Evolutionary conservation across 1,140 invertebrate genomes (phyloP), one percentile per base, ranked within the genome.

Genomic region (Proales similis): DNA sequence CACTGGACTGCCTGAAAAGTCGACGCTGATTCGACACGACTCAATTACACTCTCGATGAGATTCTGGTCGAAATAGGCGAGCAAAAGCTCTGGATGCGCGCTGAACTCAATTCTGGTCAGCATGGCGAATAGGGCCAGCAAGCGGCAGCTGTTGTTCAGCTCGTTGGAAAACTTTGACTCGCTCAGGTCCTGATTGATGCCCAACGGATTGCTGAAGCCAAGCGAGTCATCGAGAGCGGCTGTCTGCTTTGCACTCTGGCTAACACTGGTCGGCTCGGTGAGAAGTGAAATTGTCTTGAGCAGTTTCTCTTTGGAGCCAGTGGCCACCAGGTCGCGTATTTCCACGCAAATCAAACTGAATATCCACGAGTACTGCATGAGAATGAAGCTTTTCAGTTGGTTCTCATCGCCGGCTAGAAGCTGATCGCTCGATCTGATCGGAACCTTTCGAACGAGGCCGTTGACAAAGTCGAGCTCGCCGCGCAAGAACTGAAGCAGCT

Each of bases 41-140:
- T 38, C 38, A 7, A 57, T 57, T 4, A 57, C 51, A 24, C 45
- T 57, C 45, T 57, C 51, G 17, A 57, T 57, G 19, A 57, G 36
- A 14, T 20, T 26, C 11, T 20, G 17, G 32, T 57, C 51, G 20
- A 57, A 57, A 57, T 30, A n/a, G n/a, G n/a, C n/a, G n/a, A n/a
- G n/a, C n/a, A n/a, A n/a, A n/a, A n/a, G n/a, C n/a, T n/a, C n/a
- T n/a, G n/a, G n/a, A n/a, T n/a, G n/a, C n/a, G n/a, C n/a, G n/a
- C n/a, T n/a, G n/a, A 57, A 36, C 32, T 57, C 4, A 57, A 14
- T 22, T 57, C 14, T 17, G 45, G 14, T 12, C 3, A 2, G 9
- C 19, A 39, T 20, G 51, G 51, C 27, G 32, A 11, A n/a, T 22
- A 19, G n/a, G n/a, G n/a, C n/a, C n/a, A n/a, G n/a, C n/a, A n/a